Evolutionary conservation across 2,113 vertebrate genomes (phyloP).

Genomic region (Anolis sagrei): DNA sequence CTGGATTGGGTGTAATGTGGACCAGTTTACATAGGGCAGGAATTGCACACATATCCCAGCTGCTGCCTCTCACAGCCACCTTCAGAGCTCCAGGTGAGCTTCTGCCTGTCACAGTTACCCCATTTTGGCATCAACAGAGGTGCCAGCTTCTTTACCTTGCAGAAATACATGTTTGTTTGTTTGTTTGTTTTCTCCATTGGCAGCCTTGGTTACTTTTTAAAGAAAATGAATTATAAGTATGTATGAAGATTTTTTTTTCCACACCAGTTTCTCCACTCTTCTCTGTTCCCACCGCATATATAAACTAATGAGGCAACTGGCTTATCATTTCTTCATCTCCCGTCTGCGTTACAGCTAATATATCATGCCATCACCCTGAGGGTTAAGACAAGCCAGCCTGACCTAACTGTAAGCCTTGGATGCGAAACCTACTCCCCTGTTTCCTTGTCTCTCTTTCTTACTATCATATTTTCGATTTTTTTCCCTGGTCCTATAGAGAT

Average conservation of each 20-base stretch:
- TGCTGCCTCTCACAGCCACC: too few species aligned
- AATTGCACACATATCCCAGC: too few species aligned
- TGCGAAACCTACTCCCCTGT: background rate
- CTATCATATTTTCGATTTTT: background rate
- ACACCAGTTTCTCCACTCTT: background rate
- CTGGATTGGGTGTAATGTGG: too few species aligned
- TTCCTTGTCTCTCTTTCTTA: background rate
- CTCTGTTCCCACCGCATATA: slow-evolving; percentile 23
- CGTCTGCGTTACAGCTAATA: slow-evolving; percentile 33
- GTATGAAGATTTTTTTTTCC: background rate
- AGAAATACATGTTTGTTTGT: background rate
- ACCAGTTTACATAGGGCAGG: too few species aligned
- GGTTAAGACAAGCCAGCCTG: slow-evolving; percentile 10
- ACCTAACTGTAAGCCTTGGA: slow-evolving; percentile 11
- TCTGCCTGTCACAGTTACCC: too few species aligned
- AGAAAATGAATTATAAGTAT: background rate
- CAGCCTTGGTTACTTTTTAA: too few species aligned
- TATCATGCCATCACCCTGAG: slow-evolving; percentile 35
- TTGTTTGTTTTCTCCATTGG: too few species aligned
- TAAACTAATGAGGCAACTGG: slow-evolving; percentile 46
- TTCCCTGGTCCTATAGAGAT: background rate
- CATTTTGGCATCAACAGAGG: too few species aligned
- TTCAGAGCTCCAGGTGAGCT: too few species aligned
- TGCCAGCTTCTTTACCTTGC: background rate
- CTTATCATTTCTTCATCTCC: slow-evolving; percentile 50